Conservation (phyloP, 2,888 invertebrate species). For the Coleophora deauratella region DNA sequence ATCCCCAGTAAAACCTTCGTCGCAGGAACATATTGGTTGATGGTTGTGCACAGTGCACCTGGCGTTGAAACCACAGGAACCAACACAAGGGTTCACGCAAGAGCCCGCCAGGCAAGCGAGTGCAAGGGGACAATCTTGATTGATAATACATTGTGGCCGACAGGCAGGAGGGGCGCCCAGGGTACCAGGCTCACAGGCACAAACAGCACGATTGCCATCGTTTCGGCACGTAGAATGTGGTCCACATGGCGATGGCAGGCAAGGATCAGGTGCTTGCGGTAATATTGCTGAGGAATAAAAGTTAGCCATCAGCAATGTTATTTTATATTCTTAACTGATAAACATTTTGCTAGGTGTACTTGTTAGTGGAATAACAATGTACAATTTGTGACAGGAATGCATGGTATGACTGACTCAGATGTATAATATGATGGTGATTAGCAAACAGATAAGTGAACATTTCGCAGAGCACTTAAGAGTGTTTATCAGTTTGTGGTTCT, state of each 20-base stretch:
- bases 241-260: slow-evolving; percentile 81
- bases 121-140: slow-evolving; percentile 84
- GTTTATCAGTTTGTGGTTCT: no score
- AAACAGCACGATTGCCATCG: slow-evolving; percentile 78
- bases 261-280: slow-evolving; percentile 70
- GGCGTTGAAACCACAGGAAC: slow-evolving; percentile 85
- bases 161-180: slow-evolving; percentile 87
- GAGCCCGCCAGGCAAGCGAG: slow-evolving; percentile 81
- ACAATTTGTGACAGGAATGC: no score
- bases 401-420: no score
- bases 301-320: neutral
- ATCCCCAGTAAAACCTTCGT: slow-evolving; percentile 84
- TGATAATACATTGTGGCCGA: slow-evolving; percentile 84
- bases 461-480: no score
- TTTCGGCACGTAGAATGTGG: slow-evolving; percentile 77
- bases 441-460: no score
- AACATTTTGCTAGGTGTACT: no score
- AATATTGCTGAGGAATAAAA: slow-evolving; percentile 27
- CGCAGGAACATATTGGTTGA: slow-evolving; percentile 83
- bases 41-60: slow-evolving; percentile 83
- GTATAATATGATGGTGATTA: no score
- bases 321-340: neutral
- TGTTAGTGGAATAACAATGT: no score
- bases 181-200: slow-evolving; percentile 82
- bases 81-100: slow-evolving; percentile 84